Percentiles rank a stretch among this genome's conserved stretches.
Conservation (phyloP, 2,113 vertebrate species). For the Cheilinus undulatus region DNA sequence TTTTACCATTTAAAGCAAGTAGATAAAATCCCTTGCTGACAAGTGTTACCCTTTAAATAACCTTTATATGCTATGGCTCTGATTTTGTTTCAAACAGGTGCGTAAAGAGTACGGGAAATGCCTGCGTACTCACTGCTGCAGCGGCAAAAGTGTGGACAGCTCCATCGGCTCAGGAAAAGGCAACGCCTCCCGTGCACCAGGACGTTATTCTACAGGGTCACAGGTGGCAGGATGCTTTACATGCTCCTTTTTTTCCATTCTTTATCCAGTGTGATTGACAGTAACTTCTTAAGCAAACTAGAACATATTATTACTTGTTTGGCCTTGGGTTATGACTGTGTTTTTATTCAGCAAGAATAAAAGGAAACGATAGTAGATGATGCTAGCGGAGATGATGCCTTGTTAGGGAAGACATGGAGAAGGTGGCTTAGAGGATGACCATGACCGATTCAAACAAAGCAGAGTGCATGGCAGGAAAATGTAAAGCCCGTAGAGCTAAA, state of each 20-base stretch:
- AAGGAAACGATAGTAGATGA: not conserved
- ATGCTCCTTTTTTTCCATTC: not conserved
- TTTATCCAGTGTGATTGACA: not conserved
- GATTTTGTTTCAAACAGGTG: constrained; percentile 83
- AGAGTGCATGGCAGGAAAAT: constrained; percentile 3
- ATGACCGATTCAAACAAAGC: constrained; percentile 17
- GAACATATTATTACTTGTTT: not conserved
- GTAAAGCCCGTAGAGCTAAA: constrained; percentile 8
- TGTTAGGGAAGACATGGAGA: not conserved
- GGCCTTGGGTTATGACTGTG: not conserved
- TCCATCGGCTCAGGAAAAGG: constrained; percentile 95
- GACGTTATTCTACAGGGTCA: constrained; percentile 94
- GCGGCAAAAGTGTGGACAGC: constrained; percentile 95
- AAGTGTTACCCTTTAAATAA: too few species aligned
- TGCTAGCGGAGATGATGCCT: not conserved
- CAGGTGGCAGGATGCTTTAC: constrained; percentile 85
- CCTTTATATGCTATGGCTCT: too few species aligned
- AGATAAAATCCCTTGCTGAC: too few species aligned
- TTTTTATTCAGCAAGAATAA: not conserved
- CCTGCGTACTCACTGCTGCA: constrained; percentile 95
- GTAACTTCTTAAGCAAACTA: not conserved
- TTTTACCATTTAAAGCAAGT: too few species aligned
- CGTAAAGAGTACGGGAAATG: constrained; percentile 98
- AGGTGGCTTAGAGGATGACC: too few species aligned
- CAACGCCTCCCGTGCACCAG: constrained; percentile 90